phyloP scores from a whole-genome alignment of 2,113 vertebrate species.

The Phaetusa simplex region DNA sequence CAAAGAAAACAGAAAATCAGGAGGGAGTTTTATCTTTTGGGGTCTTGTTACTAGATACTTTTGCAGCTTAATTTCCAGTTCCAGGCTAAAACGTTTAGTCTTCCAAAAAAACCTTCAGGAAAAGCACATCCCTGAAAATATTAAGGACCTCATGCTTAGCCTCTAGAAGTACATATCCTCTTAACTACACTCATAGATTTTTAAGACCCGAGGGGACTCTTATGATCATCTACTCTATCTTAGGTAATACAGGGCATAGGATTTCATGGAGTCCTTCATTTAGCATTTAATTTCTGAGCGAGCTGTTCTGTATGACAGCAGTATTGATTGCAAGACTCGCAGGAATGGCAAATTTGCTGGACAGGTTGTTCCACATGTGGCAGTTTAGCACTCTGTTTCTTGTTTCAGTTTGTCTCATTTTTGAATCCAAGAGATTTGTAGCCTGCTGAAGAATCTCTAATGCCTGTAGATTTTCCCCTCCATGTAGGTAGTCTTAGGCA shows the following conservation, averaged over 20 bases:
- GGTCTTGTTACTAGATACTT: background rate
- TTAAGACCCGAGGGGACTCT: background rate
- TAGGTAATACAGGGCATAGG: background rate
- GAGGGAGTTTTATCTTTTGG: background rate
- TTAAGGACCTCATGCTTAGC: background rate
- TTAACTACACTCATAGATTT: slow-evolving; percentile 1
- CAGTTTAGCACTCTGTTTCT: background rate
- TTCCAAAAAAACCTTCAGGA: background rate
- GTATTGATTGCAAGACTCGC: slow-evolving; percentile 17
- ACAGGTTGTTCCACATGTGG: background rate
- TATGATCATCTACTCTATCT: background rate
- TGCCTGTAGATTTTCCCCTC: background rate
- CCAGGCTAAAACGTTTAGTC: background rate
- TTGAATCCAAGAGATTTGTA: background rate
- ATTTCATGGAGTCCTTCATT: slow-evolving; percentile 13
- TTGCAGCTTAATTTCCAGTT: background rate
- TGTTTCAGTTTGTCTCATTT: background rate
- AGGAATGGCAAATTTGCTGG: background rate
- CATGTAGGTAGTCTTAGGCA: background rate
- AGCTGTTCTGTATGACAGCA: slow-evolving; percentile 8
- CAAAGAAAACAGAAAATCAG: background rate
- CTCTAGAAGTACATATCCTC: background rate
- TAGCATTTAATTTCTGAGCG: slow-evolving; percentile 6
- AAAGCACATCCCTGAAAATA: background rate
- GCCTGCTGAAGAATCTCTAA: background rate